Conservation (phyloP, 1,140 invertebrate genomes). For the Saccostrea cuccullata region DNA sequence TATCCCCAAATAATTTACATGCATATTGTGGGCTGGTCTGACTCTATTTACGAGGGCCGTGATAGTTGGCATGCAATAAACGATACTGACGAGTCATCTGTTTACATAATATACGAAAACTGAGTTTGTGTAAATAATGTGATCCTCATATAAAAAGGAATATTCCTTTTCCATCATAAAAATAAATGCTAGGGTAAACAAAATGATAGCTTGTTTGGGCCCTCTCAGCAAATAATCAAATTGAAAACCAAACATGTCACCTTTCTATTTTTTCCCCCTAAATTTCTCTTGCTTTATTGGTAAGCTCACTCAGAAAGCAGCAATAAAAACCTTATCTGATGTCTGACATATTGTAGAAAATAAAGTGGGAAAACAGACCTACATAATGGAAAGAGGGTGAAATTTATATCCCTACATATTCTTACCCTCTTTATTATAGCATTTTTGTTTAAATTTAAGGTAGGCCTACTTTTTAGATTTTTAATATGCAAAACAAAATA, state of each 20-base stretch:
- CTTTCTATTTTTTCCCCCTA: neutral
- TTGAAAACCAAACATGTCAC: slow-evolving; percentile 24
- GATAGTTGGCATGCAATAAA: neutral
- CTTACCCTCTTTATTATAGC: no score
- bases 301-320: neutral
- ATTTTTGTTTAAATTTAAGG: no score
- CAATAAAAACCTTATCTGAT: slow-evolving; percentile 8
- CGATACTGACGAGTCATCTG: neutral
- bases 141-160: neutral
- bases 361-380: no score
- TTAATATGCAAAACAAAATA: no score
- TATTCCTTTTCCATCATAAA: slow-evolving; percentile 19
- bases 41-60: no score
- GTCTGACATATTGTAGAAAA: neutral
- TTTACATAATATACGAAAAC: neutral
- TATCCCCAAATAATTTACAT: neutral
- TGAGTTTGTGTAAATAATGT: slow-evolving; percentile 4
- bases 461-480: no score
- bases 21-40: neutral
- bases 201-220: neutral
- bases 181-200: slow-evolving; percentile 20
- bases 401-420: no score
- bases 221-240: slow-evolving; percentile 17
- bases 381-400: no score
- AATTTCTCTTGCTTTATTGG: neutral